Evolutionary conservation across 2,888 invertebrate genomes (phyloP).

Genomic region (Coecobrya sp.): DNA sequence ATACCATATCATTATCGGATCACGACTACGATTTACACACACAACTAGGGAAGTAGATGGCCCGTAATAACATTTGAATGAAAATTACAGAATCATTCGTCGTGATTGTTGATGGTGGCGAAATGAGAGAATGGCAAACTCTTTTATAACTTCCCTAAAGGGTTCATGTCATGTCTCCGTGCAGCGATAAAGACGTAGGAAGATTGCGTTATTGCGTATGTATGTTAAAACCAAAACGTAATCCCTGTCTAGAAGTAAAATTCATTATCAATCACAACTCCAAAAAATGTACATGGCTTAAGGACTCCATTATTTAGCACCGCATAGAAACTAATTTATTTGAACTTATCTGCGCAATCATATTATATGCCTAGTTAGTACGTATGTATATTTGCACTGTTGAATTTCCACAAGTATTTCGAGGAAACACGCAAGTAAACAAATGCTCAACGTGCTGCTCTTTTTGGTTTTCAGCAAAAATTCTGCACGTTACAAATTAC

Average conservation of each 20-base stretch:
- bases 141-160: constrained; percentile 21
- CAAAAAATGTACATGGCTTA: too few species aligned
- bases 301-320: too few species aligned
- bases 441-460: not conserved
- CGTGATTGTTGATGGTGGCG: not conserved
- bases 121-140: not conserved
- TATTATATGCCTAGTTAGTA: too few species aligned
- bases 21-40: constrained; percentile 42
- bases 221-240: too few species aligned
- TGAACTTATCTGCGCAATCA: too few species aligned
- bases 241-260: too few species aligned
- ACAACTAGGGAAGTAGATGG: not conserved
- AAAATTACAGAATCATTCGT: not conserved
- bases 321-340: too few species aligned
- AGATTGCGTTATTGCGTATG: not conserved
- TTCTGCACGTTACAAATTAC: not conserved
- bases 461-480: not conserved
- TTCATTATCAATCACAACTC: too few species aligned
- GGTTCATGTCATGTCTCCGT: not conserved
- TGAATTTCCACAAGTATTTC: too few species aligned
- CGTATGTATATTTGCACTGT: too few species aligned
- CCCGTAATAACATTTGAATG: constrained; percentile 6
- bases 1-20: constrained; percentile 33
- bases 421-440: not conserved
- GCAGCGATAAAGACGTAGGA: not conserved